phyloP scores from a whole-genome alignment of 2,888 invertebrate genomes.

The Drosophila anceps region DNA sequence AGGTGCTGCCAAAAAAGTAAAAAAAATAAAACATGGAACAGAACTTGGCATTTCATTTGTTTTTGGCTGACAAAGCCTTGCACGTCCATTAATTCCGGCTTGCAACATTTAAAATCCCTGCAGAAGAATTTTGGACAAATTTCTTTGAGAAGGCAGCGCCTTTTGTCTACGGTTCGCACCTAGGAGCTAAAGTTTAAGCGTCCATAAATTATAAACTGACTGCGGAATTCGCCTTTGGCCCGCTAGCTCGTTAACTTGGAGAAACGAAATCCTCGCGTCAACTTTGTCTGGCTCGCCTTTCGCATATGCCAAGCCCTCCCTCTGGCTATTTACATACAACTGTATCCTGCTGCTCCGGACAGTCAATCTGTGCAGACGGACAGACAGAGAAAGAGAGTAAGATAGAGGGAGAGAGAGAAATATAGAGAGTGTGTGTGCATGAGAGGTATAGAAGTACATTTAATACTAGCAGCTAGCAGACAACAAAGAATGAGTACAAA shows the following conservation, averaged over 20 bases:
- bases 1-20: conserved; percentile 26
- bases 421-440: not conserved
- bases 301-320: conserved; percentile 50
- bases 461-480: conserved; percentile 69
- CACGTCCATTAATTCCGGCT: conserved; percentile 45
- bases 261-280: conserved; percentile 57
- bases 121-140: conserved; percentile 44
- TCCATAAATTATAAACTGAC: conserved; percentile 73
- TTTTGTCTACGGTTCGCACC: conserved; percentile 35
- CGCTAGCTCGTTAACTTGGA: conserved; percentile 65
- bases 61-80: conserved; percentile 28
- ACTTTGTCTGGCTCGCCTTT: conserved; percentile 36
- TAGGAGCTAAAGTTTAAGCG: conserved; percentile 56
- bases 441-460: conserved; percentile 27
- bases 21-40: not conserved
- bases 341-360: conserved; percentile 19
- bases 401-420: not conserved
- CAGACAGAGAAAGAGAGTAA: not conserved
- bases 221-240: conserved; percentile 51
- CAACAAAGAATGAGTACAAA: conserved; percentile 73
- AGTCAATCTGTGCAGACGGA: conserved; percentile 58
- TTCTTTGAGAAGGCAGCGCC: conserved; percentile 19
- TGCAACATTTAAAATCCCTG: conserved; percentile 51
- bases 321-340: conserved; percentile 24
- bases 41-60: conserved; percentile 51